Percentiles rank a stretch among this genome's conserved stretches.
phyloP scores from a whole-genome alignment of 2,888 invertebrate genomes.

The Patella ulyssiponensis region DNA sequence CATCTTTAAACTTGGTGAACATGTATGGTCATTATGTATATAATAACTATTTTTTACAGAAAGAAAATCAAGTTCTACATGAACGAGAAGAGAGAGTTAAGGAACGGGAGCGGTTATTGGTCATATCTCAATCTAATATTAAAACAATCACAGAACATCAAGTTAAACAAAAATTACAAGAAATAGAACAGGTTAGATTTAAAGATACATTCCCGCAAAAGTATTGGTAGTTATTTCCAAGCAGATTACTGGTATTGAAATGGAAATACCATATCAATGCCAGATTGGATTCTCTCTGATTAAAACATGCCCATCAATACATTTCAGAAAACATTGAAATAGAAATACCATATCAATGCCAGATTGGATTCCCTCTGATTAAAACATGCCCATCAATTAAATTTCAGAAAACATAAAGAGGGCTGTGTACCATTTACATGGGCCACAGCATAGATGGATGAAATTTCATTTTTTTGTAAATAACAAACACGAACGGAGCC shows the following conservation, averaged over 20 bases:
- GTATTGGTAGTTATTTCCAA: neutral
- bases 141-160: slow-evolving; percentile 61
- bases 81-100: slow-evolving; percentile 58
- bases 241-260: no score
- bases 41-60: slow-evolving; percentile 40
- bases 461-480: no score
- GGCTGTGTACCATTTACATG: no score
- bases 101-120: slow-evolving; percentile 60
- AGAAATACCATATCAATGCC: no score
- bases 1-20: no score
- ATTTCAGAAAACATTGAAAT: no score
- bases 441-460: no score
- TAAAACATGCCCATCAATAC: no score
- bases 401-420: no score
- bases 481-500: no score
- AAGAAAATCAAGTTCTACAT: slow-evolving; percentile 58
- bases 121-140: slow-evolving; percentile 59
- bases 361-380: neutral
- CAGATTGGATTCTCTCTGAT: neutral
- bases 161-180: slow-evolving; percentile 53
- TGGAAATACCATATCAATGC: no score
- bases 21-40: neutral
- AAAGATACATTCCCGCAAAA: neutral
- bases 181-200: slow-evolving; percentile 45
- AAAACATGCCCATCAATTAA: no score